Base-by-base conservation (phyloP, 1,140 invertebrate genomes). In the Psilanteris sp. region DNA sequence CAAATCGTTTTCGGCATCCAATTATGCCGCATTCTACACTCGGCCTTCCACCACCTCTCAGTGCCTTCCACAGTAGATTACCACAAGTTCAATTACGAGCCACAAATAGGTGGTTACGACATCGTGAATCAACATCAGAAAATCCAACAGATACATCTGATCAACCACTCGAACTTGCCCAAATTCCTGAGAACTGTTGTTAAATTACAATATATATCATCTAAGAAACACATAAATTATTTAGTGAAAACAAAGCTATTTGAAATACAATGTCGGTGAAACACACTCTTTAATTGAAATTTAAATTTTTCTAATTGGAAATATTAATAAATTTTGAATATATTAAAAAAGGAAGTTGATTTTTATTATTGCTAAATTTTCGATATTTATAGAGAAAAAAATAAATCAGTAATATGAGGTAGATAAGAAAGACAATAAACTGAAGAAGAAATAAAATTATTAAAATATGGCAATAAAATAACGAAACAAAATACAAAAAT, bases 51-150 rank as follows among this genome's bases (percentile, higher is more conserved):
- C 76, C 82, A 16, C 81, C 85, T 14, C 66, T 73, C 50, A 86
- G 86, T 85, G 87, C 87, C 81, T 89, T 85, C 71, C 88, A 89
- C 55, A 87, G 80, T 54, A 87, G 85, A 37, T 50, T 88, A 34
- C 88, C 88, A 5, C 86, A 87, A 9, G 86, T 89, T 8, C 1
- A 86, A 78, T 29, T 88, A 88, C 37, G 74, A 81, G 0, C 73
- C 83, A 0, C 82, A 84, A 16, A 80, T 83, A 0, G 74, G 80
- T n/a, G 77, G 73, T 3, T 84, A 84, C 8, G 41, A 48, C 0
- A 7, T 26, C 8, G 50, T 61, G 0, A 41, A 3, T 31, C 83
- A 52, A 41, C 80, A 85, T 0, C 85, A 87, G 0, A 74, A 87
- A 1, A 84, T 89, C 0, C 88, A 89, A 16, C 82, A 87, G 55